Percentiles rank a stretch among this genome's conserved stretches.
phyloP scores from a whole-genome alignment of 2,113 vertebrate genomes.

The Pangasianodon hypophthalmus region DNA sequence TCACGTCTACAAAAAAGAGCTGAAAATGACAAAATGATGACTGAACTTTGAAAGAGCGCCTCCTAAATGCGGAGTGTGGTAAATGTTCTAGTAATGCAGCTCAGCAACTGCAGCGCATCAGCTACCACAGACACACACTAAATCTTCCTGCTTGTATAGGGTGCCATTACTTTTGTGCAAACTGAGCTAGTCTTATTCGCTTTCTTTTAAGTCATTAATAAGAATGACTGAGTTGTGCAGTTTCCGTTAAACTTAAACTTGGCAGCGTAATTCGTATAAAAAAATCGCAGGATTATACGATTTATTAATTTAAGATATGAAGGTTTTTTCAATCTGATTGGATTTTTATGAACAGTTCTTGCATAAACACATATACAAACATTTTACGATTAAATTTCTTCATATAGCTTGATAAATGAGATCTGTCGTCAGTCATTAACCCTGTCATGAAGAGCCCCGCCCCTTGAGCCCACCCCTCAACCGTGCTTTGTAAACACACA shows the following conservation, averaged over 20 bases:
- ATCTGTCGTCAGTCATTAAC: not conserved
- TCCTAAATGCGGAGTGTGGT: not conserved
- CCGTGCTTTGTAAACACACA: not conserved
- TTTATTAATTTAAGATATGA: too few relatives aligned
- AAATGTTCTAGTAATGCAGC: not conserved
- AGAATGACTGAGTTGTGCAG: not conserved
- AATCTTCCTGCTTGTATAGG: not conserved
- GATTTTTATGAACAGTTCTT: not conserved
- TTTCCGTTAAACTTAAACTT: not conserved
- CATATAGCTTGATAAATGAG: not conserved
- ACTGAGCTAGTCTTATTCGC: not conserved
- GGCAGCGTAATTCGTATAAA: too few relatives aligned
- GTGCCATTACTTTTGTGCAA: not conserved
- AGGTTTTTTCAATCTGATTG: not conserved
- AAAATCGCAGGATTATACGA: not conserved
- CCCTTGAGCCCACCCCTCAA: not conserved
- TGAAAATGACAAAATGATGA: not conserved
- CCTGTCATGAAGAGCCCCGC: too few relatives aligned
- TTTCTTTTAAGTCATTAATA: not conserved
- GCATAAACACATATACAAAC: not conserved
- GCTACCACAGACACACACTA: too few relatives aligned
- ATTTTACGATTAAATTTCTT: not conserved
- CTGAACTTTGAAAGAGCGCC: not conserved
- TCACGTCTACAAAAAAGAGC: not conserved
- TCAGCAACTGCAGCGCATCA: not conserved